Evolutionary conservation across 2,797 vertebrate genomes (phyloP).

Genomic region (Emydoidea blandingii): DNA sequence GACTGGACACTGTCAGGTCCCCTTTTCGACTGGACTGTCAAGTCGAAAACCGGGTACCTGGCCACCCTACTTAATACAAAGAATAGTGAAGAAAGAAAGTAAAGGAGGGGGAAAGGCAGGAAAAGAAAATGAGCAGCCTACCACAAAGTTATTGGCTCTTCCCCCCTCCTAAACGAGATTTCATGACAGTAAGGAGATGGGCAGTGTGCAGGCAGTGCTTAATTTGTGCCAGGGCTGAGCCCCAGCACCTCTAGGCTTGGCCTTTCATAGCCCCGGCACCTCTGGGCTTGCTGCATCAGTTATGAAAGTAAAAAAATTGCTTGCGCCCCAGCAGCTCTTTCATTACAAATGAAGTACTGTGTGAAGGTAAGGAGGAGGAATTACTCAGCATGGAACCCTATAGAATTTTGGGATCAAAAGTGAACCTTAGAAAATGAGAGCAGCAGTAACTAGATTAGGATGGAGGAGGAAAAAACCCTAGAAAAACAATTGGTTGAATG

Average conservation of each 20-base stretch:
- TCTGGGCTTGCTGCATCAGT: too few species aligned
- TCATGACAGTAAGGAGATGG: not conserved
- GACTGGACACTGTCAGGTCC: too few species aligned
- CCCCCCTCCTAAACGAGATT: not conserved
- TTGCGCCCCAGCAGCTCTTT: too few species aligned
- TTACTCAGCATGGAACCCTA: rapidly evolving
- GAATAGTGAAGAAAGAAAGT: not conserved
- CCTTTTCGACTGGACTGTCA: too few species aligned
- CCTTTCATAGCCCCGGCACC: too few species aligned
- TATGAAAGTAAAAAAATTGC: too few species aligned
- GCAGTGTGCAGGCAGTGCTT: too few species aligned
- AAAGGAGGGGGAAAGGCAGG: too few species aligned
- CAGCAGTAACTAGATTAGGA: not conserved
- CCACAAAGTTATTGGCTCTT: not conserved
- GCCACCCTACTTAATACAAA: not conserved
- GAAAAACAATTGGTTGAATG: not conserved
- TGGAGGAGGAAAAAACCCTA: too few species aligned
- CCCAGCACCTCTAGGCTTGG: too few species aligned
- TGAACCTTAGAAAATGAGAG: rapidly evolving
- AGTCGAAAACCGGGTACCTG: too few species aligned
- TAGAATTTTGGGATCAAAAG: rapidly evolving
- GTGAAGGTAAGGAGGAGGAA: not conserved
- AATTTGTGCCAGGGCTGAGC: too few species aligned
- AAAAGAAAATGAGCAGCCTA: not conserved
- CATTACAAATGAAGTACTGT: not conserved